phyloP scores from a whole-genome alignment of 2,797 vertebrate species.

The Coregonus ussuriensis region DNA sequence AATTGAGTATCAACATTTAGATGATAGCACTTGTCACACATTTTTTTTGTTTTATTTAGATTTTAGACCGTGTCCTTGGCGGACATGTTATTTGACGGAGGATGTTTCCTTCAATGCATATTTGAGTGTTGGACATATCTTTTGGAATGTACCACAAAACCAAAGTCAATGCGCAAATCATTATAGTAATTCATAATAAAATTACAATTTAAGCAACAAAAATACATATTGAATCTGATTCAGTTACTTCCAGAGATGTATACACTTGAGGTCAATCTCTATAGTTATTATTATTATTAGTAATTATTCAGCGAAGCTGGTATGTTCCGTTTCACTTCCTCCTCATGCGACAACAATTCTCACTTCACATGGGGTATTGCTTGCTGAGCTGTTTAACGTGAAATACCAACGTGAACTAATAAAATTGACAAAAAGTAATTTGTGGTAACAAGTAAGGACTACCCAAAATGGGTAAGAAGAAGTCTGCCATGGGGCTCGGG shows the following conservation, averaged over 20 bases:
- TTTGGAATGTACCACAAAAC: conserved; percentile 18
- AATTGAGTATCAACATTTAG: neutral
- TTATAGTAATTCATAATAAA: neutral
- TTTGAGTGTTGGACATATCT: conserved; percentile 12
- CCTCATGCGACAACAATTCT: conserved; percentile 59
- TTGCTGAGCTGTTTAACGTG: too few species aligned
- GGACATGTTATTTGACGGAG: conserved; percentile 7
- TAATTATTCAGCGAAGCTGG: conserved; percentile 26
- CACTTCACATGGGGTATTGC: conserved; percentile 36
- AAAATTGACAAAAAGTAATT: neutral
- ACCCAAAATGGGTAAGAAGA: conserved; percentile 84
- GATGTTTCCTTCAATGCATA: conserved; percentile 11
- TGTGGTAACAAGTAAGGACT: neutral
- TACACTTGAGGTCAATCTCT: neutral
- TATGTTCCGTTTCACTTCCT: conserved; percentile 58
- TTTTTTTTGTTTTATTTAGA: too few species aligned
- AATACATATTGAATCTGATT: neutral
- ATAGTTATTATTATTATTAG: neutral
- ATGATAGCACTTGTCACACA: neutral
- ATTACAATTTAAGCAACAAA: neutral
- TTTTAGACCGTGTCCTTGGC: neutral
- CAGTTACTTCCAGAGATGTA: neutral
- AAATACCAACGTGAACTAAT: too few species aligned
- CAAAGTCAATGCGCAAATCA: neutral
- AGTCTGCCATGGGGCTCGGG: conserved; percentile 72